phyloP scores from a whole-genome alignment of 2,113 vertebrate species.

The Pelobates fuscus region DNA sequence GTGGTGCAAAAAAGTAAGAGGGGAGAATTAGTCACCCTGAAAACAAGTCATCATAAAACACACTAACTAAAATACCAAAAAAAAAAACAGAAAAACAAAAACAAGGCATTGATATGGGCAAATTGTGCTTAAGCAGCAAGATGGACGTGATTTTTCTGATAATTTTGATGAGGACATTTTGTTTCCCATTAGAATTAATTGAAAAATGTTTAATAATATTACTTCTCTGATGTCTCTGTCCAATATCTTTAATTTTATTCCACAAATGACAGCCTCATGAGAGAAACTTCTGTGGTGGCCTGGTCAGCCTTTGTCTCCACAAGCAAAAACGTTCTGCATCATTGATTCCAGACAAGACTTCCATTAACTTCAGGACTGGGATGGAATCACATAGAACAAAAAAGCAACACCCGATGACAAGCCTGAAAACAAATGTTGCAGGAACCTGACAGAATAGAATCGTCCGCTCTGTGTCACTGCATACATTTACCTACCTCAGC shows the following conservation, averaged over 20 bases:
- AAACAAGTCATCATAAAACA: too few relatives aligned
- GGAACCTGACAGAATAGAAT: slow-evolving; percentile 92
- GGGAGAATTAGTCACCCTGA: too few relatives aligned
- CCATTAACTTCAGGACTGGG: slow-evolving; percentile 92
- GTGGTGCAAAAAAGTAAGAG: too few relatives aligned
- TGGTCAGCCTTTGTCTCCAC: slow-evolving; percentile 81
- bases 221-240: slow-evolving; percentile 21
- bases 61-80: too few relatives aligned
- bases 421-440: slow-evolving; percentile 94
- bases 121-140: too few relatives aligned
- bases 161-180: slow-evolving; percentile 19
- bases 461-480: slow-evolving; percentile 96
- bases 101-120: too few relatives aligned
- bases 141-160: slow-evolving; percentile 13
- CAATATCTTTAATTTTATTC: slow-evolving; percentile 69
- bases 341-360: slow-evolving; percentile 85
- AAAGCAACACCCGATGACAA: slow-evolving; percentile 95
- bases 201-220: slow-evolving; percentile 6
- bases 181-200: not conserved
- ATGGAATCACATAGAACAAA: slow-evolving; percentile 88
- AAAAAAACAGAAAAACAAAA: too few relatives aligned
- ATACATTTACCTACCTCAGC: slow-evolving; percentile 99
- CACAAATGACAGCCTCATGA: slow-evolving; percentile 68
- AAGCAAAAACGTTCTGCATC: slow-evolving; percentile 89
- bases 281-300: slow-evolving; percentile 79